Evolutionary conservation across 2,797 vertebrate genomes (phyloP).

Genomic region (Molossus molossus): DNA sequence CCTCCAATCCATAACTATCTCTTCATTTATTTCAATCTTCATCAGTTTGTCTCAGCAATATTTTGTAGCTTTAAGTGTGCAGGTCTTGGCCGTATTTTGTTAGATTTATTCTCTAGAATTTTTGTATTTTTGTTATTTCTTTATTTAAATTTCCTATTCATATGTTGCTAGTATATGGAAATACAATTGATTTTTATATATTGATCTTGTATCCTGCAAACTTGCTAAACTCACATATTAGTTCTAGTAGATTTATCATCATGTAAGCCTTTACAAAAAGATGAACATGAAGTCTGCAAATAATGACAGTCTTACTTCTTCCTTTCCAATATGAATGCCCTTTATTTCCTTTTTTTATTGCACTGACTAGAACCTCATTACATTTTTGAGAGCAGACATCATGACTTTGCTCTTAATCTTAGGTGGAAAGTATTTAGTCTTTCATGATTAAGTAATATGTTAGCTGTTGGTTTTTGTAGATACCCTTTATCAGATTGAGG

Average conservation of each 20-base stretch:
- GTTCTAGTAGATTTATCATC: neutral
- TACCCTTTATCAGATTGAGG: neutral
- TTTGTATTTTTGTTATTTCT: constrained; percentile 29
- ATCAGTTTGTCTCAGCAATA: neutral
- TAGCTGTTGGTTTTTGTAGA: neutral
- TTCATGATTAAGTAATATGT: neutral
- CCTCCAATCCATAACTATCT: neutral
- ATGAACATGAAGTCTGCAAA: neutral
- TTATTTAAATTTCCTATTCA: neutral
- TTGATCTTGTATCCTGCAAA: neutral
- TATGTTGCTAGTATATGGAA: neutral
- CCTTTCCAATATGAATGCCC: neutral
- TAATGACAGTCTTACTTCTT: neutral
- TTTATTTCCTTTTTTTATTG: neutral
- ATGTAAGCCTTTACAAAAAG: neutral
- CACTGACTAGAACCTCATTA: neutral
- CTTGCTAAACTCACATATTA: neutral
- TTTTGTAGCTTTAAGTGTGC: neutral
- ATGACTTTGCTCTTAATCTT: neutral
- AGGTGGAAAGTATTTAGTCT: neutral
- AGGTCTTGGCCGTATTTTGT: neutral
- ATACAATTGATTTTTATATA: constrained; percentile 38
- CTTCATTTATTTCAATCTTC: neutral
- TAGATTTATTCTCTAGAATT: constrained; percentile 6
- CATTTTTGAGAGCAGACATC: neutral